Base-by-base conservation (phyloP, 2,888 invertebrate genomes). In the Spisula subtruncata region DNA sequence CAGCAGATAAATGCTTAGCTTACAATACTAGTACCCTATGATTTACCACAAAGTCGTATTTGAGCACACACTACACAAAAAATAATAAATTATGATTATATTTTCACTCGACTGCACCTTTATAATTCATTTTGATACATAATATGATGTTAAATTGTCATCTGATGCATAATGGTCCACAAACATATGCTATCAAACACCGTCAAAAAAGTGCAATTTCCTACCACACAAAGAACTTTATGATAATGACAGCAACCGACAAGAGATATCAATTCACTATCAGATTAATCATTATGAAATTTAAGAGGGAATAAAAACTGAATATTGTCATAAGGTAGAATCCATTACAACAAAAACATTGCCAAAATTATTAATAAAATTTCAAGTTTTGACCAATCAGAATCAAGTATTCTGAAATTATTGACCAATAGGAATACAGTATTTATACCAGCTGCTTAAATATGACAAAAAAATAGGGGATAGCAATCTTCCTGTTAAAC, bases 351-450 rank as follows among this genome's bases (percentile, higher is more conserved):
- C 35, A 32, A 75, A 41, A 75, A 75, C 14, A 35, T 75, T 16
- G 16, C n/a, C 29, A 75, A 32, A 32, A 60, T 18, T 75, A 35
- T 32, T 18, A 75, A 32, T 18, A 75, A 16, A 75, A 18, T 35
- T n/a, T n/a, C n/a, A n/a, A n/a, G 6, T 75, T 75, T 75, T 35
- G 32, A 32, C 75, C 75, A 75, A 75, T 75, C 75, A 75, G 1
- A 32, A 66, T 75, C 4, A 35, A 35, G 75, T 18, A 16, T 75
- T 75, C 29, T 32, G 18, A 18, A 32, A 18, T 35, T 16, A 75
- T 32, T 12, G 18, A 35, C 75, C 75, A 75, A 75, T 75, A 12
- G 32, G 32, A 32, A 35, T 75, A 25, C 2, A 75, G 32, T 75
- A 35, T 75, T 14, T 16, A 25, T 2, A 75, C 32, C 75, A 75